Evolutionary conservation across 2,797 vertebrate genomes (phyloP), one percentile per base, ranked within the genome.

Genomic region (Gadopsis marmoratus): DNA sequence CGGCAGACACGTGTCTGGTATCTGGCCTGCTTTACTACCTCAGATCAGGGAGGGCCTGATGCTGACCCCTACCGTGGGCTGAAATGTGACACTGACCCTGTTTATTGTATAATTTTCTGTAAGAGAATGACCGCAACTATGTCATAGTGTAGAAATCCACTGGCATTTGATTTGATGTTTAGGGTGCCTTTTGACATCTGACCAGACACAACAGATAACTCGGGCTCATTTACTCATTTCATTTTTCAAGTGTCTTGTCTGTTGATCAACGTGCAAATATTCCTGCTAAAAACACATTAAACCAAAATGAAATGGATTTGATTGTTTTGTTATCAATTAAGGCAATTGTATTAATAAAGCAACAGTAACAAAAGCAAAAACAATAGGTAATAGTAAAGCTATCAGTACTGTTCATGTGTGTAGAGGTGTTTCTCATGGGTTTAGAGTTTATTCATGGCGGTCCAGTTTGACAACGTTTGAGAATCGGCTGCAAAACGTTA

Each of bases 1-100:
- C 12, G 2, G 16, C 1, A 0, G 80, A 72, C 91, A 93, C 91
- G 83, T 88, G 91, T 59, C 63, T 64, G 39, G 78, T 74, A 68
- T 75, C 26, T 71, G 78, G 33, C 71, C 85, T 70, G 83, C 62
- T 89, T 84, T 50, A 61, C 82, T 51, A 9, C 71, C 47, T 70
- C 61, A 35, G 70, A 78, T 58, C 65, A 19, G 58, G 10, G 37
- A 71, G 69, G 35, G 76, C n/a, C n/a, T n/a, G n/a, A 79, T 3
- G 41, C 53, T 79, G 83, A 86, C 64, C 26, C 83, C 68, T 10
- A 50, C 37, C 5, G 17, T 39, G 2, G 33, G 0, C 43, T 19
- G 66, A 79, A 39, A 53, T 79, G 45, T 72, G 76, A 79, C 70
- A 35, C 72, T 78, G 64, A 86, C 73, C 58, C 37, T 65, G 59